Conservation (phyloP, 2,797 vertebrate species). For the Pyrrhura leucotis region DNA sequence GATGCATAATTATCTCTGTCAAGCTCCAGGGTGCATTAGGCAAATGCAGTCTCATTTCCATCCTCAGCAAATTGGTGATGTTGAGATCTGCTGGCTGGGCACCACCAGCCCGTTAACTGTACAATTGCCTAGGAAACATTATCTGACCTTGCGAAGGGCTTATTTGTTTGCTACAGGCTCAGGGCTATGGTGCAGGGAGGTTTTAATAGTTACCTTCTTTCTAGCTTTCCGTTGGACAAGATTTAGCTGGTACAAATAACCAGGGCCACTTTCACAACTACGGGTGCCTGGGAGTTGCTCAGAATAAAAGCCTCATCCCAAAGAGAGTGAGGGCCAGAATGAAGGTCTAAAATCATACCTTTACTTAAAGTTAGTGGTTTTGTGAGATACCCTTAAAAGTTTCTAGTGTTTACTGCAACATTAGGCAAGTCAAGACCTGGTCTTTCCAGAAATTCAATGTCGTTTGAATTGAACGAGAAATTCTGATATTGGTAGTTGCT, state of each 20-base stretch:
- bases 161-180: not conserved
- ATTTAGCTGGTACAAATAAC: not conserved
- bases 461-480: not conserved
- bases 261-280: not conserved
- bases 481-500: not conserved
- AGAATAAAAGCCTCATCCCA: not conserved
- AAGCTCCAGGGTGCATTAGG: conserved; percentile 56
- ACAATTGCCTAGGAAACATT: conserved; percentile 26
- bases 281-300: not conserved
- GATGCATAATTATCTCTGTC: conserved; percentile 41
- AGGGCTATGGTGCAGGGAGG: not conserved
- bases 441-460: not conserved
- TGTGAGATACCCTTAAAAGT: not conserved
- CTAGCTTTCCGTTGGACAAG: not conserved
- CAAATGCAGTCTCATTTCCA: conserved; percentile 55
- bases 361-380: not conserved
- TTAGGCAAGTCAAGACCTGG: not conserved
- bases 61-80: conserved; percentile 52
- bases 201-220: not conserved
- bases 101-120: conserved; percentile 33
- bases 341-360: not conserved
- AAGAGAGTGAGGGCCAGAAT: not conserved
- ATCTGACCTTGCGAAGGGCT: not conserved
- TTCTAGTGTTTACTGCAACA: not conserved
- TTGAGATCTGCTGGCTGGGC: conserved; percentile 16